Evolutionary conservation across 2,113 vertebrate genomes (phyloP).

Genomic region (Pteropus alecto): DNA sequence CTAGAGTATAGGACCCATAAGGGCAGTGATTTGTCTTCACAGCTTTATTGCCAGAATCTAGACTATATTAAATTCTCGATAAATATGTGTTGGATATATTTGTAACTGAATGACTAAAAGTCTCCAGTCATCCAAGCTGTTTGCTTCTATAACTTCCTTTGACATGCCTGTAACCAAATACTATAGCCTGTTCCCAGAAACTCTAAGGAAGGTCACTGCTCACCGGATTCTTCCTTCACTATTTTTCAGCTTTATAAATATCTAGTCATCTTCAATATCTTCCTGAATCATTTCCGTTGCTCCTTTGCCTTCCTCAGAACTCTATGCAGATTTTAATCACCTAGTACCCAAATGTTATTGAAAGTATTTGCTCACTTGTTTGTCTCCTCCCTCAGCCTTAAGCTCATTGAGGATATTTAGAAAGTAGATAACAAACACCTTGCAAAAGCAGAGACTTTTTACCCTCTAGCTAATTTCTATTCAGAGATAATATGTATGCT

Average conservation of each 20-base stretch:
- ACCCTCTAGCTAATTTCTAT: slow-evolving; percentile 50
- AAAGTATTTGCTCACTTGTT: neutral
- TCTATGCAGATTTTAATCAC: neutral
- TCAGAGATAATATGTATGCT: slow-evolving; percentile 61
- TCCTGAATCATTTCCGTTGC: neutral
- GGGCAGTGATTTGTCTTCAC: neutral
- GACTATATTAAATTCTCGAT: neutral
- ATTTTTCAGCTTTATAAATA: neutral
- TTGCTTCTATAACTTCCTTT: neutral
- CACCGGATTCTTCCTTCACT: neutral
- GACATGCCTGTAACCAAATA: neutral
- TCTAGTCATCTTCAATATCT: neutral
- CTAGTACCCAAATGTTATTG: neutral
- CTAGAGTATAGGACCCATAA: neutral
- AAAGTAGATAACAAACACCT: slow-evolving; percentile 40
- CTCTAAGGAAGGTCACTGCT: neutral
- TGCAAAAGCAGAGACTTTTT: slow-evolving; percentile 12
- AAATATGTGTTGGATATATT: neutral
- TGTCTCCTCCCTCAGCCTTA: neutral
- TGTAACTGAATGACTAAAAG: neutral
- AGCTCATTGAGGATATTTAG: neutral
- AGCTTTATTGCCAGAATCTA: neutral
- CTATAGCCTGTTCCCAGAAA: neutral
- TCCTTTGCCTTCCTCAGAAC: neutral
- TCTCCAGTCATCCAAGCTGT: neutral